Percentiles rank a stretch among this genome's conserved stretches.
Conservation (phyloP, 2,888 invertebrate genomes). For the Trachelus troglodyta region DNA sequence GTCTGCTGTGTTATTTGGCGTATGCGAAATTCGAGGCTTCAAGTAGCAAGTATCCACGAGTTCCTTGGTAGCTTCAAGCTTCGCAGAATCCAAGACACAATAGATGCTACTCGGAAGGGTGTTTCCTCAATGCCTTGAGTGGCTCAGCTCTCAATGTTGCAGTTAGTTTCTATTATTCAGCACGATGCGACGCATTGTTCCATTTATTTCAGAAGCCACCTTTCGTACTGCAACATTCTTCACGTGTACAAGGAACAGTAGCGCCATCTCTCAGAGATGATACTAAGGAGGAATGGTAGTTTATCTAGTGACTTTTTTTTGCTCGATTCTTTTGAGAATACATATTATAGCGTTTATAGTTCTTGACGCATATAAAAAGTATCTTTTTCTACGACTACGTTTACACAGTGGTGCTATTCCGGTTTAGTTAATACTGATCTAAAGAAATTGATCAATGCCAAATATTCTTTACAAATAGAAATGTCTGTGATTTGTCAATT, state of each 20-base stretch:
- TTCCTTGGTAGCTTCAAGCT: slow-evolving; percentile 18
- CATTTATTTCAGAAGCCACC: slow-evolving; percentile 1
- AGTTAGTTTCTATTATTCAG: slow-evolving; percentile 25
- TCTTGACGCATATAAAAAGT: not conserved
- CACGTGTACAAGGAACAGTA: not conserved
- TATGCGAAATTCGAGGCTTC: slow-evolving; percentile 47
- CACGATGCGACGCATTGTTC: slow-evolving; percentile 6
- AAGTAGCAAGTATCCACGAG: slow-evolving; percentile 22
- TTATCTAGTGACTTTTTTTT: not conserved
- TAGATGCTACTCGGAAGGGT: slow-evolving; percentile 15
- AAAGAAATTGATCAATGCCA: too few species aligned
- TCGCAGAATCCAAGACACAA: slow-evolving; percentile 33
- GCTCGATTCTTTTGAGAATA: not conserved
- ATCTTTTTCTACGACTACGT: not conserved
- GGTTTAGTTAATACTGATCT: too few species aligned
- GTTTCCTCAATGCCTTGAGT: slow-evolving; percentile 25
- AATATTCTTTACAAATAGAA: too few species aligned
- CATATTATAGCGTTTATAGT: not conserved
- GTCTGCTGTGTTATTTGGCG: slow-evolving; percentile 19
- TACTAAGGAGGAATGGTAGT: not conserved
- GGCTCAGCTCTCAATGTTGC: slow-evolving; percentile 21
- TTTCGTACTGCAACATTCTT: not conserved
- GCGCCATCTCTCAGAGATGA: not conserved
- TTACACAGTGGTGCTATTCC: too few species aligned
- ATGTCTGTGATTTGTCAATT: too few species aligned